Evolutionary conservation across 1,140 invertebrate genomes (phyloP), one percentile per base, ranked within the genome.

Genomic region (Drosophila sulfurigaster): DNA sequence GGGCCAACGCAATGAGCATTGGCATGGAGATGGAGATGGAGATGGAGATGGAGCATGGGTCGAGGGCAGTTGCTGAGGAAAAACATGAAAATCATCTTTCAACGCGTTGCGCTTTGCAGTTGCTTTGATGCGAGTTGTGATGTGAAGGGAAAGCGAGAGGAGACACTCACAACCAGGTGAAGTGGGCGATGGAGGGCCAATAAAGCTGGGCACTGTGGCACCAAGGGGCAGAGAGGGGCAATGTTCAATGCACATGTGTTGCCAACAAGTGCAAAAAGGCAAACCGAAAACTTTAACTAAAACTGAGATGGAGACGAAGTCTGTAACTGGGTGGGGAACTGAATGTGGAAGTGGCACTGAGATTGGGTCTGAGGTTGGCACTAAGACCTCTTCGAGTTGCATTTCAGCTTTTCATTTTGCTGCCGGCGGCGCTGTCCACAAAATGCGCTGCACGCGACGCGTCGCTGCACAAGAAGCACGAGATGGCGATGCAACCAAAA

Each of bases 71-170:
- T 48, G 48, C 38, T 20, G 66, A 49, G 79, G 76, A 49, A 91
- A 82, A 91, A 91, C 87, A 91, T 90, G 87, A 90, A 90, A 90
- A 91, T 90, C 87, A 91, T 90, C 87, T 90, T 91, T 91, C 82
- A 82, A 72, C 78, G 79, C 83, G 60, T 71, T 86, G 72, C 67
- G 81, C 81, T 78, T 78, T 78, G 52, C 63, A 74, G 69, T 65
- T 80, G 75, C 67, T 60, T 64, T 49, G 58, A 69, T 43, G 71
- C 75, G 52, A 68, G 58, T 51, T 43, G 13, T 2, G 13, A 6
- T 8, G 43, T 25, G 5, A 35, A n/a, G 49, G 28, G 25, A 11
- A 10, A 30, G 38, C 16, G 35, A 8, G 35, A 20, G 6, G 11
- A 13, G 54, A 63, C 78, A 77, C 79, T 87, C 52, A 63, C 59